Percentiles rank a stretch among this genome's conserved stretches.
Conservation (phyloP, 37 sponge, comb jelly and placozoan genomes). For the Agelas oroides region DNA sequence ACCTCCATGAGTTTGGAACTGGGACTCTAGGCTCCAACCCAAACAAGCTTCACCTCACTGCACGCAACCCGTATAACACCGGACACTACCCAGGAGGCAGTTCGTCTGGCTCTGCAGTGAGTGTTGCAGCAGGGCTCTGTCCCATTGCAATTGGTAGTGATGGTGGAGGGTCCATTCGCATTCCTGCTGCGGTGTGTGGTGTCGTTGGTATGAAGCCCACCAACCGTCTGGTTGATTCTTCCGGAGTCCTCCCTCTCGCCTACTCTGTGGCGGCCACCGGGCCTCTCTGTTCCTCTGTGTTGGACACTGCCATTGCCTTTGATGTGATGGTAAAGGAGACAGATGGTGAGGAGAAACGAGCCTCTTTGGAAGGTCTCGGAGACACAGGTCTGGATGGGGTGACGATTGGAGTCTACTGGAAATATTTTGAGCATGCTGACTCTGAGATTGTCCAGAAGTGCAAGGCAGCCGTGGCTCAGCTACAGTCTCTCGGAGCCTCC, state of each 20-base stretch:
- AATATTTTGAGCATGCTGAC: slow-evolving; percentile 69
- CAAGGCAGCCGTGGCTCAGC: slow-evolving; percentile 41
- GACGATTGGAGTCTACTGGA: slow-evolving; percentile 65
- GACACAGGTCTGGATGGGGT: slow-evolving; percentile 50
- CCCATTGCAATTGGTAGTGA: slow-evolving; percentile 90
- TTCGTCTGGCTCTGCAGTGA: slow-evolving; percentile 85
- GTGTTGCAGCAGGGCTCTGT: slow-evolving; percentile 89
- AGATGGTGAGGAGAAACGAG: slow-evolving; percentile 26
- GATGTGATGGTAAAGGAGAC: slow-evolving; percentile 48
- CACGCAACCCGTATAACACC: slow-evolving; percentile 92
- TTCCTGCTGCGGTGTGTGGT: slow-evolving; percentile 91
- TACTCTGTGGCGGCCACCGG: slow-evolving; percentile 68
- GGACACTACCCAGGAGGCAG: slow-evolving; percentile 88
- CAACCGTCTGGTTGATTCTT: slow-evolving; percentile 43
- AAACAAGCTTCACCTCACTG: slow-evolving; percentile 70
- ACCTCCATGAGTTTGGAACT: slow-evolving; percentile 93
- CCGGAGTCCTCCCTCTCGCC: slow-evolving; percentile 16
- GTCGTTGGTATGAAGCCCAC: slow-evolving; percentile 93
- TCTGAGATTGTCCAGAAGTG: slow-evolving; percentile 52
- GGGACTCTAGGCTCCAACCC: slow-evolving; percentile 91
- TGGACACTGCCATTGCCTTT: slow-evolving; percentile 68
- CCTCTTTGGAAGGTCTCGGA: slow-evolving; percentile 54
- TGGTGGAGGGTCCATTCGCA: slow-evolving; percentile 94
- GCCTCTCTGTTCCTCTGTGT: slow-evolving; percentile 61
- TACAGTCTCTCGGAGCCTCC: slow-evolving; percentile 66